Evolutionary conservation across 2,888 invertebrate species (phyloP).

Genomic region (Eristalis intricaria): DNA sequence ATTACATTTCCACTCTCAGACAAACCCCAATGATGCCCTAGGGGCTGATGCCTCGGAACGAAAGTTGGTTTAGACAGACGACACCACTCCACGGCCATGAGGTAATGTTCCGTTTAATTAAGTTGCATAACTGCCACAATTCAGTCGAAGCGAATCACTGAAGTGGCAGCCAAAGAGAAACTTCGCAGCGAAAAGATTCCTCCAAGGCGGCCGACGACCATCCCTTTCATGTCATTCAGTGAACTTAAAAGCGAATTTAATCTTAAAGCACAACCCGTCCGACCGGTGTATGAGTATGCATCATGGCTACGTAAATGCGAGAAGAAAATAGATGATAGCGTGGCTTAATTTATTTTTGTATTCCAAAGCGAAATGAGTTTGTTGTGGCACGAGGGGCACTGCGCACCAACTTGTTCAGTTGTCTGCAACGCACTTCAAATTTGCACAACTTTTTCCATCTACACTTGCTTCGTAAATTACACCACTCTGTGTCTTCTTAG

Average conservation of each 20-base stretch:
- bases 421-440: too few species aligned
- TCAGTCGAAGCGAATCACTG: background rate
- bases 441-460: too few species aligned
- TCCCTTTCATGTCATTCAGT: background rate
- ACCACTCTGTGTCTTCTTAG: too few species aligned
- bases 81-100: background rate
- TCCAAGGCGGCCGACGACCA: background rate
- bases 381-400: too few species aligned
- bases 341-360: background rate
- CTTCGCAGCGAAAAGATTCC: background rate
- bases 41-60: background rate
- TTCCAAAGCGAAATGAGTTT: background rate
- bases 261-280: background rate
- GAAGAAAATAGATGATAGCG: background rate
- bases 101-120: background rate
- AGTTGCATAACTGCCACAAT: background rate
- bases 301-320: background rate
- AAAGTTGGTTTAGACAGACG: background rate
- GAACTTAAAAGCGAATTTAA: background rate
- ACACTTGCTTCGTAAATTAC: too few species aligned
- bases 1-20: background rate
- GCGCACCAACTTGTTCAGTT: too few species aligned
- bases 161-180: background rate
- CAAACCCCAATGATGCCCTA: background rate
- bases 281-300: background rate